phyloP scores from a whole-genome alignment of 2,113 vertebrate species.

The Spea bombifrons region DNA sequence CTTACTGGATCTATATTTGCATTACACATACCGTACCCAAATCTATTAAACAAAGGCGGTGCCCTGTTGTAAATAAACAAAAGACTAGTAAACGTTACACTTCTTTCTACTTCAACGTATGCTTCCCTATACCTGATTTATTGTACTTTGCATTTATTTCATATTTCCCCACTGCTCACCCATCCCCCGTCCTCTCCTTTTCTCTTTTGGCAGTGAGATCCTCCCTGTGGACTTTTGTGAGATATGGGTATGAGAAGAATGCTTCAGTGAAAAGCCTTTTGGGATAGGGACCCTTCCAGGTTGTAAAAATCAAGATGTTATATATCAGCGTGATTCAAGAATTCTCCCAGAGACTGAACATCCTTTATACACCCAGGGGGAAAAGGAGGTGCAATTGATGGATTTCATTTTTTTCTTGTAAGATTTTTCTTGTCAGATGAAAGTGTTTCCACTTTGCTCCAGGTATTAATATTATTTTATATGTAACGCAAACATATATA shows the following conservation, averaged over 20 bases:
- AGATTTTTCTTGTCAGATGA: not conserved
- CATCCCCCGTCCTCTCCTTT: not conserved
- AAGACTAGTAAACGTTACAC: too few relatives aligned
- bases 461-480: not conserved
- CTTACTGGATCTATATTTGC: too few relatives aligned
- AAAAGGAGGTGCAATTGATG: slow-evolving; percentile 12
- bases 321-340: slow-evolving; percentile 47
- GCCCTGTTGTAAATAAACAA: too few relatives aligned
- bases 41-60: too few relatives aligned
- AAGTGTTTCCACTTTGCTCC: too few relatives aligned
- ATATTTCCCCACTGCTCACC: not conserved
- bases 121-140: not conserved
- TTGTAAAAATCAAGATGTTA: slow-evolving; percentile 30
- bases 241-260: slow-evolving; percentile 49
- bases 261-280: slow-evolving; percentile 44
- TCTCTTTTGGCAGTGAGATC: slow-evolving; percentile 38
- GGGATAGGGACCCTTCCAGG: slow-evolving; percentile 8
- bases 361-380: slow-evolving; percentile 20
- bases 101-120: too few relatives aligned
- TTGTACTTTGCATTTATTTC: slow-evolving; percentile 1
- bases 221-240: not conserved
- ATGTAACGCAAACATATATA: too few relatives aligned
- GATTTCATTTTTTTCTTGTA: not conserved
- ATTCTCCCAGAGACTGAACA: slow-evolving; percentile 41
- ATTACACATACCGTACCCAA: too few relatives aligned